These are phyloP conservation scores for Coenonympha glycerion DNA, from an alignment of 2,888 invertebrate species.

Conservation along the genomic window DNA sequence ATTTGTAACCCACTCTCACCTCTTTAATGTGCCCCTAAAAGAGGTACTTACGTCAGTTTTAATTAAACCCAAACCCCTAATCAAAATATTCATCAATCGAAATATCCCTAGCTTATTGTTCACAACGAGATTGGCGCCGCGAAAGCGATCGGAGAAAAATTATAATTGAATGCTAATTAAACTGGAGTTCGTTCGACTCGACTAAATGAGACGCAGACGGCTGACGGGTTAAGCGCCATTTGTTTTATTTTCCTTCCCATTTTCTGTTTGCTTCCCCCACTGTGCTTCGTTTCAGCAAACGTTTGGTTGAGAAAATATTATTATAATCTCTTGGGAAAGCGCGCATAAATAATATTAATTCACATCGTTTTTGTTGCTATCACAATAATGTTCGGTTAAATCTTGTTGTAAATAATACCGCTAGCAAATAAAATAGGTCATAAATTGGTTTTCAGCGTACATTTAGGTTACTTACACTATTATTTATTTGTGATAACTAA, in stretches of 20 bases:
- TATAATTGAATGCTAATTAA: slow-evolving; percentile 17
- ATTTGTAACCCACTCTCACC: too few relatives aligned
- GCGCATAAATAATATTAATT: slow-evolving; percentile 6
- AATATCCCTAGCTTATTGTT: too few relatives aligned
- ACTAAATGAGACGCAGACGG: slow-evolving; percentile 12
- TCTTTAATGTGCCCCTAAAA: too few relatives aligned
- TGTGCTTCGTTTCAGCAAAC: background rate
- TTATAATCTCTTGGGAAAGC: background rate
- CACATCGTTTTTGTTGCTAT: background rate
- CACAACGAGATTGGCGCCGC: background rate
- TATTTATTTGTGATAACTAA: too few relatives aligned
- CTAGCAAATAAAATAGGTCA: too few relatives aligned
- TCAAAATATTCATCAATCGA: too few relatives aligned
- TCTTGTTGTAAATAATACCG: background rate
- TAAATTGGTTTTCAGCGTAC: too few relatives aligned
- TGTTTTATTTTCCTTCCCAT: slow-evolving; percentile 5
- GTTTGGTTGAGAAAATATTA: background rate
- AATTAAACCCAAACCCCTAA: too few relatives aligned
- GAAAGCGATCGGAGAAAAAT: slow-evolving; percentile 5
- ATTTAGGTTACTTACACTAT: too few relatives aligned
- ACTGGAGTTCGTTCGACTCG: slow-evolving; percentile 10
- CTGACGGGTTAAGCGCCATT: slow-evolving; percentile 2
- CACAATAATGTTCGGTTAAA: background rate
- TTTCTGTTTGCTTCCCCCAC: background rate
- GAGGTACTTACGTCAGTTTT: too few relatives aligned